Evolutionary conservation across 1,140 invertebrate genomes (phyloP).

Genomic region (Pogonomyrmex barbatus): DNA sequence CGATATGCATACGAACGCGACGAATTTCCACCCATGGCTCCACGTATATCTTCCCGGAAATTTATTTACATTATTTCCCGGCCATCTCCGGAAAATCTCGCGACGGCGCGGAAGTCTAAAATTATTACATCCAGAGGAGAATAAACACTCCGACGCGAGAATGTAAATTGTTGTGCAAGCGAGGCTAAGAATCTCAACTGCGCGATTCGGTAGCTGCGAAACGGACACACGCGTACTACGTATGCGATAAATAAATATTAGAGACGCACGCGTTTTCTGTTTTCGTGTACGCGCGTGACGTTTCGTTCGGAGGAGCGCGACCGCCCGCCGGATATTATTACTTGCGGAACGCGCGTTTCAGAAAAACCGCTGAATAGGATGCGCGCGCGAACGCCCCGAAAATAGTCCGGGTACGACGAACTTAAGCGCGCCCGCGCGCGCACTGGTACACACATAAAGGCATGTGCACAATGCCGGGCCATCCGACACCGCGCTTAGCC

Average conservation of each 20-base stretch:
- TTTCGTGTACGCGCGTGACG: neutral
- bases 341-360: constrained; percentile 56
- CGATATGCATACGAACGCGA: constrained; percentile 21
- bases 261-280: no score
- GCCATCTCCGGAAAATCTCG: constrained; percentile 32
- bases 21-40: neutral
- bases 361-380: constrained; percentile 67
- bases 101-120: constrained; percentile 31
- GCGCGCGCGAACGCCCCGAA: constrained; percentile 60
- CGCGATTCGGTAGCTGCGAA: no score
- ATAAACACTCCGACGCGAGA: neutral
- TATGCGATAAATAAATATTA: neutral
- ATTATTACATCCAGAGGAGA: neutral
- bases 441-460: constrained; percentile 66
- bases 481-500: constrained; percentile 57
- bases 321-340: constrained; percentile 24
- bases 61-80: constrained; percentile 61
- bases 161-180: no score
- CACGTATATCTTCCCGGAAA: constrained; percentile 61
- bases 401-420: constrained; percentile 74
- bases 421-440: constrained; percentile 59
- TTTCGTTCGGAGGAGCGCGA: neutral
- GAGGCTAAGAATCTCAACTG: neutral
- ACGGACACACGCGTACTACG: neutral
- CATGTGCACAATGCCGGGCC: constrained; percentile 70